These are phyloP conservation scores for Campodea augens DNA, from an alignment of 1,140 invertebrate species.

Conservation along the genomic window DNA sequence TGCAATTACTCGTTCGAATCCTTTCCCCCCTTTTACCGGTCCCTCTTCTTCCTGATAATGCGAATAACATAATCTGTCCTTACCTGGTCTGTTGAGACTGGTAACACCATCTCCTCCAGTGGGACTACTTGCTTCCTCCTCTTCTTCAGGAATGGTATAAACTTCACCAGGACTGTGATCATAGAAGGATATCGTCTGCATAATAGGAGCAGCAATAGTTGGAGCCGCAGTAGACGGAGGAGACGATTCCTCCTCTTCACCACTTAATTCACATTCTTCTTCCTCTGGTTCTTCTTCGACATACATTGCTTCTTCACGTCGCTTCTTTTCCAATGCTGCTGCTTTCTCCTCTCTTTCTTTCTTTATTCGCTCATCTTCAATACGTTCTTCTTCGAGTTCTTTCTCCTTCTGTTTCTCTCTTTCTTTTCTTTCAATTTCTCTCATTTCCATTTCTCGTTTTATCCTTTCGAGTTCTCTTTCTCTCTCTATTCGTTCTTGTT, in stretches of 20 bases:
- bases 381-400: background rate
- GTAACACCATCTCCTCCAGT: constrained; percentile 27
- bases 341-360: background rate
- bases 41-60: background rate
- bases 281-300: constrained; percentile 10
- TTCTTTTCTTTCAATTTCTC: background rate
- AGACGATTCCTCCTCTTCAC: constrained; percentile 12
- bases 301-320: background rate
- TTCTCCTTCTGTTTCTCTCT: background rate
- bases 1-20: background rate
- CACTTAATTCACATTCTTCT: constrained; percentile 12
- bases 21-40: background rate
- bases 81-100: constrained; percentile 21
- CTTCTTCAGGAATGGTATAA: constrained; percentile 33
- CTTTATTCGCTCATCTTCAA: background rate
- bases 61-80: constrained; percentile 5
- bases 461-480: constrained; percentile 2
- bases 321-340: no score
- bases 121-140: constrained; percentile 30
- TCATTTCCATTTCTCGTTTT: constrained; percentile 1
- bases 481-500: background rate
- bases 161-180: constrained; percentile 31
- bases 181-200: constrained; percentile 20
- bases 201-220: constrained; percentile 4
- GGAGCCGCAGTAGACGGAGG: background rate